Evolutionary conservation across 1,140 invertebrate species (phyloP).

Genomic region (Brachionus paranguensis): DNA sequence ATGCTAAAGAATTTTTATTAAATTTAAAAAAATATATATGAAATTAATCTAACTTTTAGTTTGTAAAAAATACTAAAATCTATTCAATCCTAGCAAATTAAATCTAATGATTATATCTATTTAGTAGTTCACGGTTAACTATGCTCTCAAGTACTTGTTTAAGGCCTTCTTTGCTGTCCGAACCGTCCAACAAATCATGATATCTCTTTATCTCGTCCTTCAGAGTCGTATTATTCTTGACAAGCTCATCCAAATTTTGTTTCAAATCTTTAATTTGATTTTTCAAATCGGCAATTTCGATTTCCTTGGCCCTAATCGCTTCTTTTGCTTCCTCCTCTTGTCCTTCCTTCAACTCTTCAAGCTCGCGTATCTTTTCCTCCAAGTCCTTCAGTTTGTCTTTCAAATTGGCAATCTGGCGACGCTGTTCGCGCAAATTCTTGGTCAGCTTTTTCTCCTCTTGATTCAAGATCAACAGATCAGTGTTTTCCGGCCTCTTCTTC

Average conservation of each 20-base stretch:
- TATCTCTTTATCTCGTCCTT: conserved; percentile 23
- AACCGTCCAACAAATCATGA: conserved; percentile 5
- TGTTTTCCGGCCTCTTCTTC: background rate
- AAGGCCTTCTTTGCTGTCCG: background rate
- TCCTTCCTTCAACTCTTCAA: background rate
- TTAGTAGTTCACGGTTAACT: background rate
- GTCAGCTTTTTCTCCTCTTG: conserved; percentile 7
- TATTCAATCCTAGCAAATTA: background rate
- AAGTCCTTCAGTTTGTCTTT: background rate
- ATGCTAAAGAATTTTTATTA: background rate
- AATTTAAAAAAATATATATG: background rate
- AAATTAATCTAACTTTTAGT: background rate
- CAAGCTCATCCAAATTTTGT: background rate
- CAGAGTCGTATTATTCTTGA: background rate
- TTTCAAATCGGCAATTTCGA: background rate
- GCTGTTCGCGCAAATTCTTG: background rate
- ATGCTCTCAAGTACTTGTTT: conserved; percentile 16
- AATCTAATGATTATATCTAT: background rate
- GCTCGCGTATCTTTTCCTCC: background rate
- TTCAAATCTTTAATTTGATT: background rate
- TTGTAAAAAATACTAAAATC: background rate
- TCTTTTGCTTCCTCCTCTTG: background rate
- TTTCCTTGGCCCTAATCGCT: background rate
- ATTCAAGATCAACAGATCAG: background rate
- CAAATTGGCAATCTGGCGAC: background rate